phyloP scores from a whole-genome alignment of 1,140 invertebrate species.

The Pseudomyrmex flavicornis region DNA sequence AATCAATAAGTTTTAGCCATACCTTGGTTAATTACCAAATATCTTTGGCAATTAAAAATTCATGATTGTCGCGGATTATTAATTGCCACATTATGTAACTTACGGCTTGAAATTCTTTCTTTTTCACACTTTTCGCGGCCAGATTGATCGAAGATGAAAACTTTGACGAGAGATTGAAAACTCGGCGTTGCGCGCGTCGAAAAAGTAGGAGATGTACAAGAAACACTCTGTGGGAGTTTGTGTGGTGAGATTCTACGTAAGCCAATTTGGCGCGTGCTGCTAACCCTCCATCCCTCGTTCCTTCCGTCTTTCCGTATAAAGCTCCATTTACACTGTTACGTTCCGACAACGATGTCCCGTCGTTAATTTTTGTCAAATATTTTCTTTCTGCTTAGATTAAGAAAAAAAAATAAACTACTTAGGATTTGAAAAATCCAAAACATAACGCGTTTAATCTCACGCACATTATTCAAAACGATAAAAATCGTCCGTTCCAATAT shows the following conservation, averaged over 20 bases:
- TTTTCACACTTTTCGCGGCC: slow-evolving; percentile 38
- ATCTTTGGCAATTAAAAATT: slow-evolving; percentile 15
- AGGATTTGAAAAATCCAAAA: not conserved
- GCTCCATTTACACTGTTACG: slow-evolving; percentile 12
- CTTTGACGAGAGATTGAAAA: slow-evolving; percentile 3
- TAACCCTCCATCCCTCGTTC: slow-evolving; percentile 1
- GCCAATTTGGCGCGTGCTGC: slow-evolving; percentile 76
- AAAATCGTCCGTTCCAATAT: too few species aligned
- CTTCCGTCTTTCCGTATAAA: slow-evolving; percentile 5
- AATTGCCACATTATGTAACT: too few species aligned
- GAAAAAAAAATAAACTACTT: not conserved
- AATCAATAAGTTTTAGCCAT: not conserved
- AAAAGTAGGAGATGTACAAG: slow-evolving; percentile 5
- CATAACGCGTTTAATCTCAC: not conserved
- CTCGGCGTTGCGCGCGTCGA: not conserved
- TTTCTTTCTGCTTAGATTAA: not conserved
- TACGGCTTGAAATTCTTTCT: too few species aligned
- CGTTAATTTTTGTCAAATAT: not conserved
- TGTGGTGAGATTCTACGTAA: slow-evolving; percentile 78
- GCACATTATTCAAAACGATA: not conserved
- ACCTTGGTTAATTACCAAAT: too few species aligned
- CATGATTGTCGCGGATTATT: not conserved
- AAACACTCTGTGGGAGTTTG: not conserved
- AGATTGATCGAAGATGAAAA: slow-evolving; percentile 64
- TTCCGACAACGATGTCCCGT: not conserved